A percentile compares a stretch with the other conserved stretches of the same genome.
These are phyloP conservation scores for Anarrhichthys ocellatus DNA, from an alignment of 2,113 vertebrate species.

Conservation along the genomic window DNA sequence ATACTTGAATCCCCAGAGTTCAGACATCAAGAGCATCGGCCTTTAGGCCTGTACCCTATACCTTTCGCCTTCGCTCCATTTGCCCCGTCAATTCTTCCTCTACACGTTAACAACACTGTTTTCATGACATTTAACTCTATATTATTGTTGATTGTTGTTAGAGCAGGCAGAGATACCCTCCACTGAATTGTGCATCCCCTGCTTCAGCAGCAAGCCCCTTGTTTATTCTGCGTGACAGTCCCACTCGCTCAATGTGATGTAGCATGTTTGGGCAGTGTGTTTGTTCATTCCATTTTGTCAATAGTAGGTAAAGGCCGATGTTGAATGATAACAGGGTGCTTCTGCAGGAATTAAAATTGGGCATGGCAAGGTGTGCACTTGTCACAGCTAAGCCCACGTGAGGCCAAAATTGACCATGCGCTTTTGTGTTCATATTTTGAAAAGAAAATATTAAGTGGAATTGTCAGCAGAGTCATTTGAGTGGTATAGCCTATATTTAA, in stretches of 20 bases:
- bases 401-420: constrained; percentile 29
- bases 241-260: constrained; percentile 76
- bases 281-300: constrained; percentile 82
- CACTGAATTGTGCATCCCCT: constrained; percentile 54
- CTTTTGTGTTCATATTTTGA: constrained; percentile 1
- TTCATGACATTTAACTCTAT: constrained; percentile 53
- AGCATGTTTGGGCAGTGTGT: constrained; percentile 81
- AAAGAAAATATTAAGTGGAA: neutral
- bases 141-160: constrained; percentile 70
- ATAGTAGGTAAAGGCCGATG: constrained; percentile 77
- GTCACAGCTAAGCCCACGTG: constrained; percentile 32
- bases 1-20: constrained; percentile 72
- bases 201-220: constrained; percentile 60
- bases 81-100: constrained; percentile 23
- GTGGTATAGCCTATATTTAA: neutral
- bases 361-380: constrained; percentile 50
- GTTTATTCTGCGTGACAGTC: constrained; percentile 81
- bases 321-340: constrained; percentile 78
- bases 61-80: constrained; percentile 34
- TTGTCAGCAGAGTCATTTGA: neutral
- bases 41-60: constrained; percentile 54
- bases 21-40: constrained; percentile 68
- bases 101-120: neutral
- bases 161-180: constrained; percentile 57
- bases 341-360: constrained; percentile 59